Conservation (phyloP, 2,888 invertebrate genomes). For the Lasioglossum morio region DNA sequence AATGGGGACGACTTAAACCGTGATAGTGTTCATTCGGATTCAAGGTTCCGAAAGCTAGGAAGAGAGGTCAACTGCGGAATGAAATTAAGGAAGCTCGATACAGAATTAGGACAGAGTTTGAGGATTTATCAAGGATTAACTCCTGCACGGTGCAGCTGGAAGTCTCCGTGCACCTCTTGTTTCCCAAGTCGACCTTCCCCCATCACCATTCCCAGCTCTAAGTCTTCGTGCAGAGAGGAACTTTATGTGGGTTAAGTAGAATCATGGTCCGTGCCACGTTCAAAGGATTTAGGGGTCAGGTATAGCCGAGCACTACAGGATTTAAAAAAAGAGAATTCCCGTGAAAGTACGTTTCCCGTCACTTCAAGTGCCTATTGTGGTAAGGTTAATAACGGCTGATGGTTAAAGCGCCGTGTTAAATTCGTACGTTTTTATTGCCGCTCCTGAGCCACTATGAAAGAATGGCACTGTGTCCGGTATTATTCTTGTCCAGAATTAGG, state of each 20-base stretch:
- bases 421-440: slow-evolving; percentile 24
- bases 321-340: slow-evolving; percentile 57
- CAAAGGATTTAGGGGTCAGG: slow-evolving; percentile 75
- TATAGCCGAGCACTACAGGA: slow-evolving; percentile 64
- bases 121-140: slow-evolving; percentile 83
- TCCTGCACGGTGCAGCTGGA: slow-evolving; percentile 73
- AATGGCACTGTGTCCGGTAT: background rate
- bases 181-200: slow-evolving; percentile 71
- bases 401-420: slow-evolving; percentile 49
- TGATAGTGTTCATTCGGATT: slow-evolving; percentile 14
- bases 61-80: slow-evolving; percentile 75
- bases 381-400: slow-evolving; percentile 61
- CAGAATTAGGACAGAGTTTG: slow-evolving; percentile 81
- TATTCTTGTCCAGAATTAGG: background rate
- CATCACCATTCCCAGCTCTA: slow-evolving; percentile 73
- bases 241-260: slow-evolving; percentile 77
- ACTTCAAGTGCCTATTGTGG: slow-evolving; percentile 57
- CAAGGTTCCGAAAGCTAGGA: slow-evolving; percentile 39
- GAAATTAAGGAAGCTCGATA: slow-evolving; percentile 83
- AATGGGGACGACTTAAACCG: background rate
- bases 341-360: slow-evolving; percentile 49
- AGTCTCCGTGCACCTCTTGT: slow-evolving; percentile 63
- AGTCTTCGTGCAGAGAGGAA: slow-evolving; percentile 69
- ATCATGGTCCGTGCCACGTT: slow-evolving; percentile 69
- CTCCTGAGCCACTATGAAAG: slow-evolving; percentile 10